Percentiles rank a stretch among this genome's conserved stretches.
phyloP scores from a whole-genome alignment of 2,888 invertebrate species.

The Melinopterus prodromus region DNA sequence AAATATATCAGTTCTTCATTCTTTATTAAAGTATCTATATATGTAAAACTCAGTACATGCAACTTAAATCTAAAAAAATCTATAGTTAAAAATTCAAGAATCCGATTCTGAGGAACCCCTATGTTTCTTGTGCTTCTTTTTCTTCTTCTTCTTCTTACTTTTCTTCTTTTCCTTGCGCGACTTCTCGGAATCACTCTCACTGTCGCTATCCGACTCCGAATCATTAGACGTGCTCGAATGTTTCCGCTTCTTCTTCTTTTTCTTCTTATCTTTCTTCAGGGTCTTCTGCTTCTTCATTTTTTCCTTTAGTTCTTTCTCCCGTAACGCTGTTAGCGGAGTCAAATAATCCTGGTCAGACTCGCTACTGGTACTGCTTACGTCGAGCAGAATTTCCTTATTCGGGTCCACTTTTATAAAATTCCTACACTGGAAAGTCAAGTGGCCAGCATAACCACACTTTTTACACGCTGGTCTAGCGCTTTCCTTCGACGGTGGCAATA shows the following conservation, averaged over 20 bases:
- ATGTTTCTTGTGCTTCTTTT: constrained; percentile 58
- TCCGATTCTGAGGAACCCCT: constrained; percentile 48
- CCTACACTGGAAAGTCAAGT: constrained; percentile 94
- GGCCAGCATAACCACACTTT: constrained; percentile 96
- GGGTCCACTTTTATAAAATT: constrained; percentile 96
- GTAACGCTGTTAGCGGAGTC: constrained; percentile 81
- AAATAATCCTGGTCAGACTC: constrained; percentile 84
- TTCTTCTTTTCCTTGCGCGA: constrained; percentile 41
- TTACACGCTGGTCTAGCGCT: constrained; percentile 88
- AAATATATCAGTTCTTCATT: no score
- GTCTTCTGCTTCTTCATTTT: constrained; percentile 72
- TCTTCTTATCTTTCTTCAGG: constrained; percentile 66
- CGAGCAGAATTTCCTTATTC: constrained; percentile 89
- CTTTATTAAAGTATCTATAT: no score
- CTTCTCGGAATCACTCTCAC: constrained; percentile 46
- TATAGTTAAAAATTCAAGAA: not conserved
- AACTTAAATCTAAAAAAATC: no score
- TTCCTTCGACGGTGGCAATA: constrained; percentile 71
- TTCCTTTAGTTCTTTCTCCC: constrained; percentile 79
- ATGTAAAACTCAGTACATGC: no score
- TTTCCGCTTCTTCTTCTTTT: constrained; percentile 57
- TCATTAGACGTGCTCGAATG: constrained; percentile 44
- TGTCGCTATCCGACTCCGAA: constrained; percentile 48
- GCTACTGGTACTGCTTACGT: constrained; percentile 94
- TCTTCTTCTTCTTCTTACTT: constrained; percentile 48